Base-by-base conservation (phyloP, 2,113 vertebrate genomes). In the Hippocampus zosterae region DNA sequence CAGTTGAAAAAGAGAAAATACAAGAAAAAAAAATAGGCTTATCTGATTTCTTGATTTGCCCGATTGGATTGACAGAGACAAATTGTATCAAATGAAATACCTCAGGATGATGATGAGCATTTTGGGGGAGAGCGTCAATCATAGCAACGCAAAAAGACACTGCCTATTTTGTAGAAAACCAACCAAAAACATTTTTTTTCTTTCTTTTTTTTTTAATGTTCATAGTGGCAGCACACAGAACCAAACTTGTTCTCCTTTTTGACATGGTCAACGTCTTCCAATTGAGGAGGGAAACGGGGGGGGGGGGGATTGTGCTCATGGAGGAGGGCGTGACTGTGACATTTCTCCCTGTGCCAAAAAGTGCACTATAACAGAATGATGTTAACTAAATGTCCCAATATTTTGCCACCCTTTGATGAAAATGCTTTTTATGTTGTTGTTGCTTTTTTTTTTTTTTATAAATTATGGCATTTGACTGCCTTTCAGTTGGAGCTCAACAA, bases 181-280 rank as follows among this genome's bases (percentile, higher is more conserved):
- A 55, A 23, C 55, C 23, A 70, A 42, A 74, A 72, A 52, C 55
- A 5, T 23, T 1, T 11, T 37, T 37, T 0, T 37, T 37, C 7
- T 37, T 33, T 33, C 3, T 37, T 37, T 37, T 37, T 1, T 37
- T 37, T 37, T 37, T 1, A 64, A 27, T 53, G 0, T 86, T 81
- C 74, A 29, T 71, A 78, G 73, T 8, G 67, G 76, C 75, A 46
- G 60, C 63, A 65, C 69, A 71, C 79, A 83, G 67, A 77, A 78
- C 84, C 70, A 82, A 83, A 71, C 21, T 68, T 64, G 77, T 83
- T 76, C 81, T 74, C 69, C 72, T 71, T 76, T 91, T 90, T 87
- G 88, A 88, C 80, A 78, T 78, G 91, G 91, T 88, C 84, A 81
- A 88, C 80, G 87, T 92, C 91, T 91, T 92, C 90, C 90, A 89